phyloP scores from a whole-genome alignment of 2,113 vertebrate genomes.

The Pipra filicauda region DNA sequence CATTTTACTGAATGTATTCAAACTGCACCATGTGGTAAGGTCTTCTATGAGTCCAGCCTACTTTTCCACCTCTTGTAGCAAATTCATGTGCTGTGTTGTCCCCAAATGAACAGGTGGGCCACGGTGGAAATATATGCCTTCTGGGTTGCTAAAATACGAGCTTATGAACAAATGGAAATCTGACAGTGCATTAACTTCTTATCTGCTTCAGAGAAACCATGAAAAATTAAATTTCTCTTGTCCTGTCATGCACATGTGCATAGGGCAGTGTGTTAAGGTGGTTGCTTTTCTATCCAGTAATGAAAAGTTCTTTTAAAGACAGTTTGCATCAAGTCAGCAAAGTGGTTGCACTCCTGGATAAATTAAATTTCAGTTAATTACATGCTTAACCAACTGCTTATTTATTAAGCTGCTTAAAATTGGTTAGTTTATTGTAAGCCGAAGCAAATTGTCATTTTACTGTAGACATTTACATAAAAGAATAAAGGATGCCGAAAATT shows the following conservation, averaged over 20 bases:
- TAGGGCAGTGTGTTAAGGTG: not conserved
- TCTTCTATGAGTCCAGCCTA: not conserved
- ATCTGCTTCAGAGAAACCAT: not conserved
- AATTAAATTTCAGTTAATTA: constrained; percentile 4
- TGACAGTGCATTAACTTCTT: not conserved
- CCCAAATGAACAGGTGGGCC: not conserved
- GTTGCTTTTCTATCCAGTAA: not conserved
- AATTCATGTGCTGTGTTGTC: not conserved
- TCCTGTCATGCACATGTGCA: not conserved
- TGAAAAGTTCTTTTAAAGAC: not conserved
- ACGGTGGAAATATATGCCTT: not conserved
- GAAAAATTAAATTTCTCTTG: not conserved
- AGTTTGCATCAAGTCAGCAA: not conserved
- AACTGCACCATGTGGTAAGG: not conserved
- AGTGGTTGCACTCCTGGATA: not conserved
- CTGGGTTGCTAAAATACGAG: not conserved
- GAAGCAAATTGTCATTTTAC: not conserved
- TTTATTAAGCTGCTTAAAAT: constrained; percentile 28
- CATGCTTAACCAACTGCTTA: constrained; percentile 13
- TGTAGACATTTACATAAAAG: not conserved
- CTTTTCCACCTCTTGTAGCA: not conserved
- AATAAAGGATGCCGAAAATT: not conserved
- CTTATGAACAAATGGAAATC: not conserved
- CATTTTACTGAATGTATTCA: not conserved
- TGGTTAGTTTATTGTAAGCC: not conserved